Evolutionary conservation across 2,113 vertebrate genomes (phyloP).

Genomic region (Festucalex cinctus): DNA sequence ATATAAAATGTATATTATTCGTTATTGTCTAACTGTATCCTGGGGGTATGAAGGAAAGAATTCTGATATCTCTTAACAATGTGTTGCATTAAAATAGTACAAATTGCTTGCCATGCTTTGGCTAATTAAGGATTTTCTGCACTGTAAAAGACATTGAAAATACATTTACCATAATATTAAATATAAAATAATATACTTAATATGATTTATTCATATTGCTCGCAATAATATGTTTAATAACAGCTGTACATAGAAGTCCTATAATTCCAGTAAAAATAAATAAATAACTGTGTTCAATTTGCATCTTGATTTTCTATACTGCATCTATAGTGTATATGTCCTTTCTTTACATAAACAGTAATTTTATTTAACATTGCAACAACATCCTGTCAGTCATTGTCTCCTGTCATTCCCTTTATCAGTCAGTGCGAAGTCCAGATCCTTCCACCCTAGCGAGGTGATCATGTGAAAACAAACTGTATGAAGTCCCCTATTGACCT

Average conservation of each 20-base stretch:
- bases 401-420: neutral
- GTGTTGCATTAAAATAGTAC: too few species aligned
- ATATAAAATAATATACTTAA: neutral
- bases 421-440: conserved; percentile 20
- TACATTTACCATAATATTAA: neutral
- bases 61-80: too few species aligned
- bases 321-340: too few species aligned
- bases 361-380: neutral
- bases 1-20: too few species aligned
- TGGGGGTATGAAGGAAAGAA: too few species aligned
- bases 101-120: too few species aligned
- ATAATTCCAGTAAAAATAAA: neutral
- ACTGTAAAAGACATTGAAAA: too few species aligned
- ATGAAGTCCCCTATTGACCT: conserved; percentile 62
- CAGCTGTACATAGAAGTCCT: neutral
- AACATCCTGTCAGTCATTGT: neutral
- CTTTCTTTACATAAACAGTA: neutral
- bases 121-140: too few species aligned
- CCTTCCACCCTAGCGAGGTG: conserved; percentile 56
- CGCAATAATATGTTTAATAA: neutral
- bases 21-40: too few species aligned
- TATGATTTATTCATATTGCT: neutral
- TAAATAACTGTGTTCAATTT: neutral
- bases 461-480: conserved; percentile 74
- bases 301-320: too few species aligned